Base-by-base conservation (phyloP, 92 coral and sea anemone species). In the Umimayanthus chanpuru region DNA sequence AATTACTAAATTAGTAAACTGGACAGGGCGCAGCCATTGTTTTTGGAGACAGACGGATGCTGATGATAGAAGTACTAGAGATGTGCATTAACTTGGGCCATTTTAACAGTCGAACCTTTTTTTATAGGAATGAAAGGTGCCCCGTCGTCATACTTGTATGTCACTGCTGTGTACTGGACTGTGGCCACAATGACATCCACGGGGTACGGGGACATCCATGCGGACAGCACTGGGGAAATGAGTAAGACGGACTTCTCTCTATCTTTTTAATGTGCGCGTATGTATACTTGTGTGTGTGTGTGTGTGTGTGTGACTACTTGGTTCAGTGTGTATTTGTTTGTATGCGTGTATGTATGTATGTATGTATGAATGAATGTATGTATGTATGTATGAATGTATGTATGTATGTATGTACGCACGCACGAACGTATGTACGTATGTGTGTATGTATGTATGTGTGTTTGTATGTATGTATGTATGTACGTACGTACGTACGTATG, bases 101-200 rank as follows among this genome's bases (percentile, higher is more conserved):
- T 1, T 64, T 20, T 55, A 61, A 49, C 23, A 12, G 25, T 25
- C 9, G 0, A n/a, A 36, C 49, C 14, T 15, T 43, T 67, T 36
- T n/a, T 44, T 93, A 0, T 56, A 93, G 96, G 73, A 8, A 87
- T 89, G 49, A 43, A 86, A 21, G 88, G 41, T 43, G 71, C 88
- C 71, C 81, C 94, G 15, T 79, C 93, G 14, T 76, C 93, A 23
- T 30, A 90, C 32, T 87, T 89, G 44, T 95, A 95, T 67, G 77
- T 91, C 43, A 91, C 98, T 8, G 85, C 98, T 23, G 89, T 93
- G 20, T 95, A 95, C 81, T 95, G 98, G 98, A 95, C 91, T 14
- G 94, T 95, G 23, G 96, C 98, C 58, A 91, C 96, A 28, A 93
- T 95, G 89, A 95, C 98, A 3, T 93, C 98, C 5, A 95, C 98